Conservation (phyloP, 1,140 invertebrate species). For the Ceratina calcarata region DNA sequence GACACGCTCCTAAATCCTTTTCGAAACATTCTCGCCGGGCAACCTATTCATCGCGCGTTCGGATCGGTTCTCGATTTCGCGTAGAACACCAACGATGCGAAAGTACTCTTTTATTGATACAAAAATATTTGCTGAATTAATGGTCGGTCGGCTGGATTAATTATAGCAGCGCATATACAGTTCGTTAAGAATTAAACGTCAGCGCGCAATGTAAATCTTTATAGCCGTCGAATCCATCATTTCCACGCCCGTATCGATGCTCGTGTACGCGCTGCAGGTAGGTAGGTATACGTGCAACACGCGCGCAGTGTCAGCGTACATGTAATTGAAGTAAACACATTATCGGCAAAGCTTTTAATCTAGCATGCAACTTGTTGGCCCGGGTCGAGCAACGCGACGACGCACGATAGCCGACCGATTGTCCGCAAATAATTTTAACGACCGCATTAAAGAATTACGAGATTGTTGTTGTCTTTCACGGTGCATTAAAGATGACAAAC, state of each 20-base stretch:
- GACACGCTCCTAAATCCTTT: slow-evolving; percentile 30
- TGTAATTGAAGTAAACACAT: slow-evolving; percentile 55
- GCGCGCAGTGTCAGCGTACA: too few relatives aligned
- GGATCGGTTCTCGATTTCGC: too few relatives aligned
- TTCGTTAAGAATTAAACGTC: slow-evolving; percentile 40
- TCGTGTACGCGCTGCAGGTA: background rate
- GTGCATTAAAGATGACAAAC: slow-evolving; percentile 61
- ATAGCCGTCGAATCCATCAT: slow-evolving; percentile 7
- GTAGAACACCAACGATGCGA: background rate
- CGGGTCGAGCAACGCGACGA: slow-evolving; percentile 37
- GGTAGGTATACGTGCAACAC: background rate
- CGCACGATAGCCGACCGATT: slow-evolving; percentile 48
- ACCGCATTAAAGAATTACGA: slow-evolving; percentile 58
- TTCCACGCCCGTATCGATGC: background rate
- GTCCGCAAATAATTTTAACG: slow-evolving; percentile 59
- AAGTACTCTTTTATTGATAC: background rate
- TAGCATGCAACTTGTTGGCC: slow-evolving; percentile 59
- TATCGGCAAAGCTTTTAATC: slow-evolving; percentile 70
- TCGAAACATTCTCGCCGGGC: background rate
- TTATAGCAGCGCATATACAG: slow-evolving; percentile 12
- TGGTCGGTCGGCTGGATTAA: slow-evolving; percentile 7
- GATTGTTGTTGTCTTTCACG: slow-evolving; percentile 4
- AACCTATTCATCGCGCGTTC: background rate
- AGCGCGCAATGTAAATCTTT: slow-evolving; percentile 11
- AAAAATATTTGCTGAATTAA: slow-evolving; percentile 34